Base-by-base conservation (phyloP, 2,113 vertebrate species). In the Cercopithecus mona region DNA sequence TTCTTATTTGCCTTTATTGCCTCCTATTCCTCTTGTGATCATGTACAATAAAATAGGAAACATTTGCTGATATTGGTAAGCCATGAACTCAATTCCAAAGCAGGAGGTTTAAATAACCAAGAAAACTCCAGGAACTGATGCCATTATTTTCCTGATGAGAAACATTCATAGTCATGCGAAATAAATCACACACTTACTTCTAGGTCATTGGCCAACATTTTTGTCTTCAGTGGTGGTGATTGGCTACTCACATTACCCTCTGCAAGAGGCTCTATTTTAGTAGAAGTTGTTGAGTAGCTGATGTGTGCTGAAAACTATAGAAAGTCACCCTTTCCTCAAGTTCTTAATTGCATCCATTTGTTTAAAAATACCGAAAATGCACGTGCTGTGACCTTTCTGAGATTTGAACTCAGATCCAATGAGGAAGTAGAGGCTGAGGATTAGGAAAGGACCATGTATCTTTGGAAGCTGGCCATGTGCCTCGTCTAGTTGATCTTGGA, bases 131-230 rank as follows among this genome's bases (percentile, higher is more conserved):
- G 82, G 17, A 85, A 57, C 11, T 88, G 82, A 72, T 61, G 40
- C 14, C 35, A 5, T 93, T 93, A 72, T 95, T 93, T 80, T 96
- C 87, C 93, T 76, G 30, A 87, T 32, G 86, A 96, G 86, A 79
- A 55, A 80, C 55, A 30, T 50, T 68, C 91, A 48, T 0, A 45
- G 48, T 79, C 25, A 32, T 12, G 70, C 27, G 70, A 79, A 75
- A 93, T 94, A 90, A 1, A 4, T 12, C 32, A 75, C 80, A 48
- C 72, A 88, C 88, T 94, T 92, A 93, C 79, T 88, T 93, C 59
- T 48, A 50, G 55, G 30, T 88, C 80, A 88, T 84, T 66, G 43
- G 93, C 73, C 92, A 80, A 83, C 30, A 66, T 64, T 72, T 16
- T 52, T 20, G 22, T 78, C 93, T 81, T n/a, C 68, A 84, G 52